A percentile compares a stretch with the other conserved stretches of the same genome.
phyloP scores from a whole-genome alignment of 2,888 invertebrate species.

The Nasonia oneida region DNA sequence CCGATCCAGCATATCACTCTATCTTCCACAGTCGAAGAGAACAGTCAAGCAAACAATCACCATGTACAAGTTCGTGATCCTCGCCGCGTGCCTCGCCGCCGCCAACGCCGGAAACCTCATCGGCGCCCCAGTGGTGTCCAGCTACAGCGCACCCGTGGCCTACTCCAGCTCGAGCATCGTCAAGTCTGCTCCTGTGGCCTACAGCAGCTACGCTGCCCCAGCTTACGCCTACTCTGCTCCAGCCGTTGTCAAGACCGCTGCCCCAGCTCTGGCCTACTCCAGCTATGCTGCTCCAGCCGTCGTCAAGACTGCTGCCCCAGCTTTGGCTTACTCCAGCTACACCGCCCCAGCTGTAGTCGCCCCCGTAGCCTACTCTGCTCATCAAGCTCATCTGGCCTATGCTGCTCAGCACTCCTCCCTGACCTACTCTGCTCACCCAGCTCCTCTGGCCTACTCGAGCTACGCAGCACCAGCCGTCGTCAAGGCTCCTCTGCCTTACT shows the following conservation, averaged over 20 bases:
- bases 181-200: constrained; percentile 20
- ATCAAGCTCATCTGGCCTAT: not conserved
- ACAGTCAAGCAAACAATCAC: not conserved
- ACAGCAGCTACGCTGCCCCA: not conserved
- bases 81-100: constrained; percentile 44
- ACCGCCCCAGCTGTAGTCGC: not conserved
- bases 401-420: not conserved
- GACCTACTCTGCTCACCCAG: constrained; percentile 14
- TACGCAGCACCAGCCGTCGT: not conserved
- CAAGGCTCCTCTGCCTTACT: not conserved
- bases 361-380: not conserved
- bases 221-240: not conserved
- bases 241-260: not conserved
- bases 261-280: not conserved
- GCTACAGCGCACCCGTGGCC: constrained; percentile 7
- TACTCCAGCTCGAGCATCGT: constrained; percentile 3
- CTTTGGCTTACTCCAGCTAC: constrained; percentile 9
- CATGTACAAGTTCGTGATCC: constrained; percentile 47
- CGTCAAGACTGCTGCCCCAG: not conserved
- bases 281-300: not conserved
- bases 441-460: constrained; percentile 18
- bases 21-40: constrained; percentile 17
- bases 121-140: not conserved
- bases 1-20: not conserved
- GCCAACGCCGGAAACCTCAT: constrained; percentile 22